Evolutionary conservation across 2,888 invertebrate genomes (phyloP).

Genomic region (Ophonus ardosiacus): DNA sequence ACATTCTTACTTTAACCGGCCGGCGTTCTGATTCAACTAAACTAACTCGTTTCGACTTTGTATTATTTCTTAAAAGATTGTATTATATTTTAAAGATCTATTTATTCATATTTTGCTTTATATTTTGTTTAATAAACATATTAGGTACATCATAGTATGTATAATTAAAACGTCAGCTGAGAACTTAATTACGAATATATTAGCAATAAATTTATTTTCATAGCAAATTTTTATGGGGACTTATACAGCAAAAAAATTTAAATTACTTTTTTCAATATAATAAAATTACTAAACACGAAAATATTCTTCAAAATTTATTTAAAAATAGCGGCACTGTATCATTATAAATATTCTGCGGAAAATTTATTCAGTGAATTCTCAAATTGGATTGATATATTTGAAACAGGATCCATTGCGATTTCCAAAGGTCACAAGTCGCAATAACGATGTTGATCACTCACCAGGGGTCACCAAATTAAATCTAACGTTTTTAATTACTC

Average conservation of each 20-base stretch:
- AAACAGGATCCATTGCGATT: not conserved
- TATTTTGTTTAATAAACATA: not conserved
- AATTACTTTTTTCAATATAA: not conserved
- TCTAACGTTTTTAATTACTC: constrained; percentile 39
- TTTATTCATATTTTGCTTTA: not conserved
- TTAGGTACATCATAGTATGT: not conserved
- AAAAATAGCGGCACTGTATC: not conserved
- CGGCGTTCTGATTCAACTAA: no score
- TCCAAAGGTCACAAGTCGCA: not conserved
- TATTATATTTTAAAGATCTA: no score
- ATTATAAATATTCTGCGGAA: not conserved
- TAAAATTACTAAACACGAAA: not conserved
- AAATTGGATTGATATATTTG: not conserved
- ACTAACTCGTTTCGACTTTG: no score
- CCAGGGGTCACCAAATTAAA: constrained; percentile 23
- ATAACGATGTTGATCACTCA: not conserved
- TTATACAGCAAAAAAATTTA: not conserved
- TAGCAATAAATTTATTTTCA: not conserved
- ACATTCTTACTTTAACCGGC: no score
- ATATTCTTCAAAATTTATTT: not conserved
- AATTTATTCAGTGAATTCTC: not conserved
- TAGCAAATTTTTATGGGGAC: not conserved
- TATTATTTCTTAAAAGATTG: no score
- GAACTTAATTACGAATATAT: not conserved
- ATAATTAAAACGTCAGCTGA: not conserved